Conservation (phyloP, 2,888 invertebrate genomes). For the Ametastegia equiseti region DNA sequence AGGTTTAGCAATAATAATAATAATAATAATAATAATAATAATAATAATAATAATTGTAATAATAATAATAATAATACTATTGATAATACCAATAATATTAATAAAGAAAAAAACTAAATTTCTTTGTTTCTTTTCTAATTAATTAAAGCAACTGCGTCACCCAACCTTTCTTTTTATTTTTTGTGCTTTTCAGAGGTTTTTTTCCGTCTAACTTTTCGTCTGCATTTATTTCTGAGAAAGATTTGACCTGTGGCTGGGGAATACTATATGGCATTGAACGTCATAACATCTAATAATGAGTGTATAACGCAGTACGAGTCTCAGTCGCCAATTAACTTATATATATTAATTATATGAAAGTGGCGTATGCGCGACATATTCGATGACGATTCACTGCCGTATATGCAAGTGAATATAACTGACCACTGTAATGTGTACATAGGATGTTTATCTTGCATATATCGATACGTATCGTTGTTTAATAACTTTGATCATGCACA, state of each 20-base stretch:
- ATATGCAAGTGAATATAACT: not conserved
- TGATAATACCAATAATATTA: slow-evolving; percentile 8
- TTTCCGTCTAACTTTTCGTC: not conserved
- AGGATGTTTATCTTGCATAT: no score
- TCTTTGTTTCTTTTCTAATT: not conserved
- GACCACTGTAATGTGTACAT: not conserved
- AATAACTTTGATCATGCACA: slow-evolving; percentile 16
- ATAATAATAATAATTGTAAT: slow-evolving; percentile 1
- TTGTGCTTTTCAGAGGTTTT: not conserved
- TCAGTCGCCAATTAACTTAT: not conserved
- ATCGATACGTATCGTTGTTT: not conserved
- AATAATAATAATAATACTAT: slow-evolving; percentile 12
- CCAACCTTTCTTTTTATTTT: not conserved
- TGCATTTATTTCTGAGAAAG: not conserved
- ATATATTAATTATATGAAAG: not conserved
- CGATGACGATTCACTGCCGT: not conserved
- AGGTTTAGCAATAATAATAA: slow-evolving; percentile 67
- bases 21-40: slow-evolving; percentile 13
- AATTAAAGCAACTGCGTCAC: not conserved
- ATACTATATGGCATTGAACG: not conserved
- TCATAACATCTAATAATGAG: not conserved
- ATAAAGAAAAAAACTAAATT: slow-evolving; percentile 3
- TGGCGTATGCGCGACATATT: not conserved
- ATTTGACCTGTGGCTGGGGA: not conserved
- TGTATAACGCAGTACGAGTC: not conserved